These are phyloP conservation scores for Meliscaeva auricollis DNA, from an alignment of 2,888 invertebrate genomes.

Conservation along the genomic window DNA sequence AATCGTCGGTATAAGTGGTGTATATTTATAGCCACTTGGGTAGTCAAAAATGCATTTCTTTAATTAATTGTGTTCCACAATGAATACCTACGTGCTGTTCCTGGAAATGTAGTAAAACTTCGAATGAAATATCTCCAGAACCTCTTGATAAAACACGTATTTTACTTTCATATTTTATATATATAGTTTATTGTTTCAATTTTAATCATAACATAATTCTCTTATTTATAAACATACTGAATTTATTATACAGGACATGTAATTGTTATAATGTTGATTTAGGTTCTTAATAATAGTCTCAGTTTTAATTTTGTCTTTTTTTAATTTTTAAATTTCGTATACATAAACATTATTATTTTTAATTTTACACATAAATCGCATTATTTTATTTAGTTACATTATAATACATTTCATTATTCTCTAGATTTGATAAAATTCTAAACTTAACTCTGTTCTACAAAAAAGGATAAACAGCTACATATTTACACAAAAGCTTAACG, in stretches of 20 bases:
- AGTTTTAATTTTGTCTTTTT: constrained; percentile 30
- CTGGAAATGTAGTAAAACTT: too few relatives aligned
- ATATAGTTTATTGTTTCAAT: constrained; percentile 73
- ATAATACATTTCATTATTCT: constrained; percentile 64
- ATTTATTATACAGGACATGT: constrained; percentile 19
- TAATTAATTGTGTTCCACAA: too few relatives aligned
- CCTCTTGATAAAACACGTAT: too few relatives aligned
- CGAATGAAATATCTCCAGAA: too few relatives aligned
- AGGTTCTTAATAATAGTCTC: constrained; percentile 39
- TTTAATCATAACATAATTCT: constrained; percentile 67
- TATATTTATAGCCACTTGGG: too few relatives aligned
- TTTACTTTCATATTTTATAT: constrained; percentile 24
- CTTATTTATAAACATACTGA: constrained; percentile 47
- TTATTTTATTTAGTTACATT: constrained; percentile 39
- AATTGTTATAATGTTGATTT: constrained; percentile 11
- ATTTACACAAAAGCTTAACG: constrained; percentile 60
- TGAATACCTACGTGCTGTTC: too few relatives aligned
- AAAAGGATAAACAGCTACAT: constrained; percentile 49
- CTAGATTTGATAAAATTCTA: constrained; percentile 50
- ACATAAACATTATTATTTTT: constrained; percentile 29
- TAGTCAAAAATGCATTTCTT: too few relatives aligned
- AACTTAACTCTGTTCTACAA: constrained; percentile 55
- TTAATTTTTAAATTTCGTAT: constrained; percentile 50
- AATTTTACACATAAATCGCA: constrained; percentile 63
- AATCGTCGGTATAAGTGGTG: too few relatives aligned